Percentiles rank a stretch among this genome's conserved stretches.
Evolutionary conservation across 2,888 invertebrate species (phyloP).

Genomic region (Gryllus longicercus): DNA sequence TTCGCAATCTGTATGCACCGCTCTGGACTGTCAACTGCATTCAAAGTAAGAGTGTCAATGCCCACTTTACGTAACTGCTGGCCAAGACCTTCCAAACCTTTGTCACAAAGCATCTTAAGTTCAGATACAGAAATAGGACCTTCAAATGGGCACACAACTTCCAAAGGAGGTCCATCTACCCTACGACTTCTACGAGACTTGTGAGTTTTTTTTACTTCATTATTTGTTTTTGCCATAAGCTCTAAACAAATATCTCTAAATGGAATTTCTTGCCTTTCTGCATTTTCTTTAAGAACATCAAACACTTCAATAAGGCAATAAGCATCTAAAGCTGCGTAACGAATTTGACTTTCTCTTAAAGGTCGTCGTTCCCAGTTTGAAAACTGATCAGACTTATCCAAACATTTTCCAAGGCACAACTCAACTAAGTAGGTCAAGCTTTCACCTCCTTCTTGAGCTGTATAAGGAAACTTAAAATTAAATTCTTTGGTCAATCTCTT

Average conservation of each 20-base stretch:
- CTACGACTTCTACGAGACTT: constrained; percentile 25
- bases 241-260: constrained; percentile 63
- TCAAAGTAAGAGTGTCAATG: constrained; percentile 56
- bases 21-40: constrained; percentile 52
- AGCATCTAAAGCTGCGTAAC: constrained; percentile 87
- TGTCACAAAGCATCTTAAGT: constrained; percentile 56
- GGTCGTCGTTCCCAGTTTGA: constrained; percentile 89
- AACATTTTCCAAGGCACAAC: constrained; percentile 68
- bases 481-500: constrained; percentile 54
- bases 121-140: constrained; percentile 37
- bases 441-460: constrained; percentile 53
- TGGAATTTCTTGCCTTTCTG: constrained; percentile 53
- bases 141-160: constrained; percentile 4
- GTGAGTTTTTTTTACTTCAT: constrained; percentile 36
- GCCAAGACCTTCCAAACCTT: constrained; percentile 57
- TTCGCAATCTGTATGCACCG: constrained; percentile 52
- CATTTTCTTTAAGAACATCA: constrained; percentile 56
- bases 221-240: constrained; percentile 42
- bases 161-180: constrained; percentile 19
- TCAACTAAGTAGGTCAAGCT: constrained; percentile 72
- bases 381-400: constrained; percentile 86
- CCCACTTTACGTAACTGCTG: constrained; percentile 62
- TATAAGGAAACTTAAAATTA: constrained; percentile 55
- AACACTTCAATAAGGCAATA: constrained; percentile 80
- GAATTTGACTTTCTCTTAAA: constrained; percentile 69